Base-by-base conservation (phyloP, 2,797 vertebrate species). In the Todus mexicanus region DNA sequence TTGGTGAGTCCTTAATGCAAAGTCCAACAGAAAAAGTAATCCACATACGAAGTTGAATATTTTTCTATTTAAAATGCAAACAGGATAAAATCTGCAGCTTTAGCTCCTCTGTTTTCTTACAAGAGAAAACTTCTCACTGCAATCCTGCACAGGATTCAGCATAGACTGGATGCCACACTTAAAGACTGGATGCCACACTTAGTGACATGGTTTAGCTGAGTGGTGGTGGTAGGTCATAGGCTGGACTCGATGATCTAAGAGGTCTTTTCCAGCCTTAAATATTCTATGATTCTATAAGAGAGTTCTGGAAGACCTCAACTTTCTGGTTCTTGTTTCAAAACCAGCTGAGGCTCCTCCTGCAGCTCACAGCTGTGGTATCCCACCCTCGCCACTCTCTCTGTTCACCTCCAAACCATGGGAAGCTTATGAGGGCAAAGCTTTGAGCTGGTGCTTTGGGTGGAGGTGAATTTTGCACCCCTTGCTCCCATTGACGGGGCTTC, bases 261-360 rank as follows among this genome's bases (percentile, higher is more conserved):
- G n/a, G n/a, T n/a, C n/a, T n/a, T n/a, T n/a, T n/a, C n/a, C n/a
- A n/a, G n/a, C n/a, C n/a, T n/a, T n/a, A n/a, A n/a, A n/a, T n/a
- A n/a, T n/a, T n/a, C n/a, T n/a, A n/a, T n/a, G n/a, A n/a, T n/a
- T n/a, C n/a, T n/a, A n/a, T n/a, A n/a, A n/a, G n/a, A n/a, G n/a
- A n/a, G 29, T 26, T 15, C 20, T 21, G 16, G 2, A 81, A 29
- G 12, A 6, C n/a, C 25, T 83, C 2, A 0, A 3, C 10, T 17
- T 15, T 21, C 72, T 56, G 17, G 0, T 18, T 53, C 9, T 8
- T 33, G 17, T 31, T 84, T 47, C 53, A 37, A 11, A 74, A 12
- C 42, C 45, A 25, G 0, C 20, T 3, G 59, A 57, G 66, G 66
- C 17, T 69, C 73, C 27, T 72, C 31, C 16, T 47, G 76, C 43